These are phyloP conservation scores for Etheostoma spectabile DNA, from an alignment of 2,113 vertebrate genomes.

Conservation along the genomic window DNA sequence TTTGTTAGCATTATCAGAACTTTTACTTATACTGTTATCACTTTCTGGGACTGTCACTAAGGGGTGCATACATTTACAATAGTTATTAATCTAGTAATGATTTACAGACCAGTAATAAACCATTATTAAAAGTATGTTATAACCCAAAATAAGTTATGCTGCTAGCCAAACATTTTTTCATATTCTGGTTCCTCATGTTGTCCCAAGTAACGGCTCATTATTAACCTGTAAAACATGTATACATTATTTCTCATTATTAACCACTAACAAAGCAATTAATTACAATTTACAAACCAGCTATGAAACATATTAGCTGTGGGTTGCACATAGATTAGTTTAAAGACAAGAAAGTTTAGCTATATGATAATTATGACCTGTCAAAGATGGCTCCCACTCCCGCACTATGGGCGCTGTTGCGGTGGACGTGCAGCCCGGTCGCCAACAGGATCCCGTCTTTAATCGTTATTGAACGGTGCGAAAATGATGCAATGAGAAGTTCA, in stretches of 20 bases:
- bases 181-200: not conserved
- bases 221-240: not conserved
- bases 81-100: not conserved
- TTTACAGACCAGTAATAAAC: not conserved
- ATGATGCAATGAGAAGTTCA: slow-evolving; percentile 97
- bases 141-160: no score
- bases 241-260: not conserved
- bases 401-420: slow-evolving; percentile 97
- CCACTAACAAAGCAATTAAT: not conserved
- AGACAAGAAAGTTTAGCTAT: slow-evolving; percentile 1
- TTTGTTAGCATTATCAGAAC: not conserved
- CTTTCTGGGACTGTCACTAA: not conserved
- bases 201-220: not conserved
- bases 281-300: not conserved
- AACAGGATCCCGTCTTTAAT: slow-evolving; percentile 98
- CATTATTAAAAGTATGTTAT: not conserved
- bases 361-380: slow-evolving; percentile 88
- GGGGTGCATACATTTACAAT: not conserved
- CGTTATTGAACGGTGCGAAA: slow-evolving; percentile 96
- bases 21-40: not conserved
- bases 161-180: not conserved
- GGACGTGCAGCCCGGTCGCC: slow-evolving; percentile 96
- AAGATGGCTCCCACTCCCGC: slow-evolving; percentile 99
- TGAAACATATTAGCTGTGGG: not conserved
- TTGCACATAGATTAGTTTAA: not conserved